Evolutionary conservation across 2,888 invertebrate genomes (phyloP), one percentile per base, ranked within the genome.

Genomic region (Drepana falcataria): DNA sequence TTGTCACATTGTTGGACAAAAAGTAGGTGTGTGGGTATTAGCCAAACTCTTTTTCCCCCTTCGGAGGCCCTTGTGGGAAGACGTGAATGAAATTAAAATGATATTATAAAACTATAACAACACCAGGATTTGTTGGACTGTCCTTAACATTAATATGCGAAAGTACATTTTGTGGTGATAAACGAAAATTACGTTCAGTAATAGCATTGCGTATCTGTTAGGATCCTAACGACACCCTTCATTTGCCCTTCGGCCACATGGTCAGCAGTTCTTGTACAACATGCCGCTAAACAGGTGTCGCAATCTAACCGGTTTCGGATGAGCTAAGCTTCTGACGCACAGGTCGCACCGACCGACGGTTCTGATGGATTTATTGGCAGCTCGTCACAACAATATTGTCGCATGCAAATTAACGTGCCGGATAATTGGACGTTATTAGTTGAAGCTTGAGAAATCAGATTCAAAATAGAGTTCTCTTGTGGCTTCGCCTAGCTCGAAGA

Each of bases 291-390:
- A 66, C 59, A 68, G 66, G 62, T 64, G 61, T 59, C 63, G 56
- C 60, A 55, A 56, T 9, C n/a, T 33, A 49, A 49, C 40, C 35
- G 21, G 49, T 49, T 55, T n/a, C 35, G 55, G 66, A 64, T 71
- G 72, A 70, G 61, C 72, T 69, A 61, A 71, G 61, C 64, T 52
- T 35, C 48, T 66, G 70, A 72, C 65, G 69, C 69, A 72, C 68
- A 61, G 53, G 52, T 61, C 57, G 55, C 48, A 47, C 56, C 21
- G 21, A 55, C 52, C 37, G 61, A 61, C 49, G 52, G 9, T 44
- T 44, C 9, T 44, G 44, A 44, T 44, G 44, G 44, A 44, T 44
- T 9, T 44, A 44, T 9, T 44, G 6, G 9, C 44, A 9, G 9
- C 9, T 9, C 4, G 5, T 37, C 37, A 37, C 37, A 3, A 37